Conservation (phyloP, 1,140 invertebrate species). For the Riptortus pedestris region DNA sequence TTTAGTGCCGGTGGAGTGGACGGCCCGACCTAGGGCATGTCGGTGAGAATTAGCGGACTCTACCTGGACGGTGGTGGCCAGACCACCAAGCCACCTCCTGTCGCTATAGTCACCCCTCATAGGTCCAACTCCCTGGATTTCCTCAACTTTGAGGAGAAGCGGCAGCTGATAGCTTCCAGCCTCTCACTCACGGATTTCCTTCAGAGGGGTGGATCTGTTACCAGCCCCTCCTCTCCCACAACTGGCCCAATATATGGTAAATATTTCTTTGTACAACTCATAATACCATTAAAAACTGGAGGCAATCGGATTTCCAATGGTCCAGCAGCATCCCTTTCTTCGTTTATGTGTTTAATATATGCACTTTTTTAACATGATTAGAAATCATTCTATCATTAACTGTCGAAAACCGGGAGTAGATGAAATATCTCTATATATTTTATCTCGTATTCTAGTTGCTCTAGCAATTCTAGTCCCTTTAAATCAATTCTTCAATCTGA, state of each 20-base stretch:
- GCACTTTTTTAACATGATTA: too few relatives aligned
- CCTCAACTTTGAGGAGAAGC: constrained; percentile 81
- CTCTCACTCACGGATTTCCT: constrained; percentile 75
- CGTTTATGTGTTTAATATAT: neutral
- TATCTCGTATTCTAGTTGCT: too few relatives aligned
- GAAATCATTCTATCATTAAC: too few relatives aligned
- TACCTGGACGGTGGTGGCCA: constrained; percentile 22
- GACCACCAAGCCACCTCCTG: constrained; percentile 25
- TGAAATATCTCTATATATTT: too few relatives aligned
- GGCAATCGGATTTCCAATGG: neutral
- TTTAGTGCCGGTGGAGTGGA: neutral
- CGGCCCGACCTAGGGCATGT: constrained; percentile 24
- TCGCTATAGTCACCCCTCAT: constrained; percentile 48
- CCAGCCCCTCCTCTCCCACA: constrained; percentile 34
- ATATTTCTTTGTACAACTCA: too few relatives aligned
- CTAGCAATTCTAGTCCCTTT: too few relatives aligned
- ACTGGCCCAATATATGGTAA: constrained; percentile 30
- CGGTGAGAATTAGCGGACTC: constrained; percentile 26
- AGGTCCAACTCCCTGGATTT: constrained; percentile 77
- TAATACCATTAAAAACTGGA: too few relatives aligned
- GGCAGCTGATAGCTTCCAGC: constrained; percentile 76
- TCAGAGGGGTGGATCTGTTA: constrained; percentile 44
- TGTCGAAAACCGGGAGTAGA: too few relatives aligned
- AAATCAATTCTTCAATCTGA: too few relatives aligned
- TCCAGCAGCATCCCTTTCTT: neutral